These are phyloP conservation scores for Tribolium madens DNA, from an alignment of 1,140 invertebrate genomes.

Conservation along the genomic window DNA sequence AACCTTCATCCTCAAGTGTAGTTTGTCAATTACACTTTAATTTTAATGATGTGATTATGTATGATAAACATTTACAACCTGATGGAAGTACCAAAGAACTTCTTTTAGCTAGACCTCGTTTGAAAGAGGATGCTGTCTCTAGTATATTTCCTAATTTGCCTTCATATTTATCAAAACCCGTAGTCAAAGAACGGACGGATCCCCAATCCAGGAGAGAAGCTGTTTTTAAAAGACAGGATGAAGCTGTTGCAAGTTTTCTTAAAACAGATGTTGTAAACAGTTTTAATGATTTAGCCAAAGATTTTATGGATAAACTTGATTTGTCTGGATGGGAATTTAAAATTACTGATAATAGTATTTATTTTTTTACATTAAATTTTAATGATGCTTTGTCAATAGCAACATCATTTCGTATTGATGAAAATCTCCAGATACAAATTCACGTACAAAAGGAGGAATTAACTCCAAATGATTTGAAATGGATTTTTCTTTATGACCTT, in stretches of 20 bases:
- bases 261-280: background rate
- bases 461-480: background rate
- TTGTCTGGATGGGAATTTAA: constrained; percentile 11
- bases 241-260: background rate
- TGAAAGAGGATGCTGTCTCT: background rate
- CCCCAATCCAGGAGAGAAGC: background rate
- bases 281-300: background rate
- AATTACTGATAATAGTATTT: background rate
- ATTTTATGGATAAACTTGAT: background rate
- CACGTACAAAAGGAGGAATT: background rate
- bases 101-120: background rate
- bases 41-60: background rate
- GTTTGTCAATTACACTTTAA: background rate
- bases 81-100: background rate
- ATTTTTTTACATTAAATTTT: constrained; percentile 1
- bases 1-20: background rate
- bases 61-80: background rate
- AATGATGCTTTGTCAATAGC: background rate
- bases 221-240: background rate
- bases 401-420: background rate
- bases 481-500: background rate
- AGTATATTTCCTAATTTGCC: background rate
- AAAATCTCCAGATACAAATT: background rate
- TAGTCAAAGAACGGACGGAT: background rate
- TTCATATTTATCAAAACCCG: background rate